phyloP scores from a whole-genome alignment of 2,113 vertebrate species.

The Periophthalmodon schlosseri region DNA sequence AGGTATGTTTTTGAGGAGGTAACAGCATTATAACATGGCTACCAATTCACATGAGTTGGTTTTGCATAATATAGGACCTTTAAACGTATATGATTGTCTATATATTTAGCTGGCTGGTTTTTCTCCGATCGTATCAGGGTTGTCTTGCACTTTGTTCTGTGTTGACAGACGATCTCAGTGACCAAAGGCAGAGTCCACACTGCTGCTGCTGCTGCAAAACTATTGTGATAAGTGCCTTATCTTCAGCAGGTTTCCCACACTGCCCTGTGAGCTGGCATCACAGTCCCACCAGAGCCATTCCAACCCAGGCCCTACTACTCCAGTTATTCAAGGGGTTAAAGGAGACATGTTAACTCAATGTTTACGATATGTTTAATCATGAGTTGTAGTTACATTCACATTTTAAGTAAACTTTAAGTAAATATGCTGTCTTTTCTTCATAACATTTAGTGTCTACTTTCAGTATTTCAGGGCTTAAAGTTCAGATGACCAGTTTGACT shows the following conservation, averaged over 20 bases:
- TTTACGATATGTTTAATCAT: neutral
- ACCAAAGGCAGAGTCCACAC: neutral
- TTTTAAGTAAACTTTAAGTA: no score
- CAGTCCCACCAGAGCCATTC: neutral
- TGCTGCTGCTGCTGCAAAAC: neutral
- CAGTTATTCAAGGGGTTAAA: neutral
- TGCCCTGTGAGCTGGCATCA: conserved; percentile 3
- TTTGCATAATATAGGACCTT: neutral
- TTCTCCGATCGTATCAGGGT: neutral
- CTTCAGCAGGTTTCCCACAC: neutral
- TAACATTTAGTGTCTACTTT: no score
- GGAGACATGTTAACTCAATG: neutral
- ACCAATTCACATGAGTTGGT: no score
- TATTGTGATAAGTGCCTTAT: neutral
- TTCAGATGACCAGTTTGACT: no score
- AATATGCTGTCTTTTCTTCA: no score
- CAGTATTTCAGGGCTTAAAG: no score
- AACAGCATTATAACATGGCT: no score
- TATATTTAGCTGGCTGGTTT: neutral
- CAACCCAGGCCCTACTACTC: neutral
- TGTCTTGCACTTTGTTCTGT: neutral
- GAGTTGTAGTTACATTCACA: neutral
- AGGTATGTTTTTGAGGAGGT: no score
- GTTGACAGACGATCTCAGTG: conserved; percentile 4
- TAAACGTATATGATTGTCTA: neutral